Base-by-base conservation (phyloP, 2,888 invertebrate species). In the Campoplex nolae region DNA sequence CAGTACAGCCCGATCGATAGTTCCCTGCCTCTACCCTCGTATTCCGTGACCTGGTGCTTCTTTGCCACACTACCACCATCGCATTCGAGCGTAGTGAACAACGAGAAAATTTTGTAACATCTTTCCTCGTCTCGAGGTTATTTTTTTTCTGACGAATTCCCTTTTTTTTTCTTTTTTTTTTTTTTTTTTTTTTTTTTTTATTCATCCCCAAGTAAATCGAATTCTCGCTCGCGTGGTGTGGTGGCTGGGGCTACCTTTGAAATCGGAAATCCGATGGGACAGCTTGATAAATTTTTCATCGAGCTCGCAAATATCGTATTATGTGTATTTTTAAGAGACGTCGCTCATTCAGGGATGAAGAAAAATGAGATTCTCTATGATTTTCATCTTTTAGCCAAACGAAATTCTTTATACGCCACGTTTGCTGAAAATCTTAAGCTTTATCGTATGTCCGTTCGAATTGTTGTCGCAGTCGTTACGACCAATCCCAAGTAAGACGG, bases 1-100 rank as follows among this genome's bases (percentile, higher is more conserved):
- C 87, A 79, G 87, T 76, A 67, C 78, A 67, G 84, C 51, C 71
- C 84, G 87, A 87, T 87, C 87, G 84, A 87, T 87, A 87, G 87
- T 87, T 87, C 84, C 79, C 87, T 87, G 87, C 87, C 62, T 87
- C 84, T 87, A 85, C 84, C 82, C 87, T 84, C 84, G 84, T 85
- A 79, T 83, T 85, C 87, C 84, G 83, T 87, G 87, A 87, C 87
- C 87, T 85, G 87, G 87, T 87, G 84, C 84, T 84, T 87, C 87
- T 87, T 87, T 79, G 75, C 82, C 82, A 79, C 76, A 65, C 83
- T 48, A 79, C 74, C 80, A 81, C 77, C 77, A 78, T 65, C 76
- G 35, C 51, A 74, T 58, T 65, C 81, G 62, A 81, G 51, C 65
- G 13, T 16, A 70, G 77, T 42, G 65, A 78, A 73, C 71, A 84